These are phyloP conservation scores for Chaenocephalus aceratus DNA, from an alignment of 2,113 vertebrate genomes.

Conservation along the genomic window DNA sequence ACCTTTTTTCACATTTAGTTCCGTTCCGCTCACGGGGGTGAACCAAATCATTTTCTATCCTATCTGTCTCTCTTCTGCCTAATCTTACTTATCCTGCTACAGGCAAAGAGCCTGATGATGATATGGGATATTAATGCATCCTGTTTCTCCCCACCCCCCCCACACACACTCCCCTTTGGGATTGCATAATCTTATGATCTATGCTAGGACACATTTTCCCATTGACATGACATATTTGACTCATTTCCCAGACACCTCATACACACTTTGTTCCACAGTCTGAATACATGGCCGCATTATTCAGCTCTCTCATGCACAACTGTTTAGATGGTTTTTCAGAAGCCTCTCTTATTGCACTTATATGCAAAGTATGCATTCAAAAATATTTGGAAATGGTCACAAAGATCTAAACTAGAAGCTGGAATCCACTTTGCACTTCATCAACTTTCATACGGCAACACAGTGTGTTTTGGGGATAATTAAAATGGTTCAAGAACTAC, in stretches of 20 bases:
- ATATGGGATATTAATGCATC: slow-evolving; percentile 42
- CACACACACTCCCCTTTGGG: background rate
- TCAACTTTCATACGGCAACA: background rate
- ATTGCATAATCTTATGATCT: slow-evolving; percentile 43
- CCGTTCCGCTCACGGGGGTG: background rate
- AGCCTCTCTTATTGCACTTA: slow-evolving; percentile 5
- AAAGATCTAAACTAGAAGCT: background rate
- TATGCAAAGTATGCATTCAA: slow-evolving; percentile 10
- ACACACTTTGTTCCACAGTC: slow-evolving; percentile 24
- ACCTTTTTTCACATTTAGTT: slow-evolving; percentile 1
- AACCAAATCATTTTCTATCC: slow-evolving; percentile 28
- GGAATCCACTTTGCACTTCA: background rate
- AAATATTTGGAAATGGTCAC: background rate
- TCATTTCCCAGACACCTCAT: slow-evolving; percentile 31
- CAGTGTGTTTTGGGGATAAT: background rate
- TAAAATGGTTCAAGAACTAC: background rate
- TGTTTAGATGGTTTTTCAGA: slow-evolving; percentile 23
- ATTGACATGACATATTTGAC: slow-evolving; percentile 44
- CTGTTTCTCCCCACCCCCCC: background rate
- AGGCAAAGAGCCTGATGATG: slow-evolving; percentile 42
- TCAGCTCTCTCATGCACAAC: slow-evolving; percentile 20
- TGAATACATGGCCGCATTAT: slow-evolving; percentile 47
- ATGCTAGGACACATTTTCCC: slow-evolving; percentile 34
- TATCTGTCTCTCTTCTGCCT: slow-evolving; percentile 9
- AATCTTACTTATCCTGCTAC: slow-evolving; percentile 41